Base-by-base conservation (phyloP, 1,140 invertebrate species). In the Euura saliciscinereae region DNA sequence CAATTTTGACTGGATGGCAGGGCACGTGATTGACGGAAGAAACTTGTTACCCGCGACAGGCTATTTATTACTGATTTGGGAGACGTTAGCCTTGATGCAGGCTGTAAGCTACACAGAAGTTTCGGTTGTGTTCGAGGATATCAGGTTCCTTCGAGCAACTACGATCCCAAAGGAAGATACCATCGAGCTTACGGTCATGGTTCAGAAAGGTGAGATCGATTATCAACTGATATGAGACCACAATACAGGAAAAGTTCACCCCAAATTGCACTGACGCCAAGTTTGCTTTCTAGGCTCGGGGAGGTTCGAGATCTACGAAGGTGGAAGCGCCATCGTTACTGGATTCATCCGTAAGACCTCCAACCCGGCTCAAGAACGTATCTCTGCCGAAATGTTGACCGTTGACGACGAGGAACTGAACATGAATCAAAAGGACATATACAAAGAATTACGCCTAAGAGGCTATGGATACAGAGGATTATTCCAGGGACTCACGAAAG, bases 21-120 rank as follows among this genome's bases (percentile, higher is more conserved):
- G 94, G 8, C 96, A 98, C 85, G 90, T 92, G 11, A 93, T 97
- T 78, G 95, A 97, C 87, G 91, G 92, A 3, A 90, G 95, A 78
- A 93, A 95, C 73, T 80, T 97, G 1, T 95, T 94, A 77, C 96
- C 96, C 5, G 96, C 95, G 0, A 96, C 96, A 44, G 95, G 95
- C n/a, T 97, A 93, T 80, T 79, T 93, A 77, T 87, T 92, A 3
- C 86, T 97, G 43, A 95, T 94, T 1, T 97, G 96, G 96, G 93
- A 94, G 82, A 93, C 94, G 4, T 86, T 97, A 44, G 93, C 93
- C 28, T 90, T 93, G 82, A 90, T 94, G 86, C 90, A 91, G 82
- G 91, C 92, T 71, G 87, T 90, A 44, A 85, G n/a, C 8, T 92
- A 89, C 79, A 90, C 92, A 69, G 90, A 95, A 79, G 89, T 94